A percentile compares a stretch with the other conserved stretches of the same genome.
Evolutionary conservation across 2,888 invertebrate genomes (phyloP).

Genomic region (Phyto melanocephala): DNA sequence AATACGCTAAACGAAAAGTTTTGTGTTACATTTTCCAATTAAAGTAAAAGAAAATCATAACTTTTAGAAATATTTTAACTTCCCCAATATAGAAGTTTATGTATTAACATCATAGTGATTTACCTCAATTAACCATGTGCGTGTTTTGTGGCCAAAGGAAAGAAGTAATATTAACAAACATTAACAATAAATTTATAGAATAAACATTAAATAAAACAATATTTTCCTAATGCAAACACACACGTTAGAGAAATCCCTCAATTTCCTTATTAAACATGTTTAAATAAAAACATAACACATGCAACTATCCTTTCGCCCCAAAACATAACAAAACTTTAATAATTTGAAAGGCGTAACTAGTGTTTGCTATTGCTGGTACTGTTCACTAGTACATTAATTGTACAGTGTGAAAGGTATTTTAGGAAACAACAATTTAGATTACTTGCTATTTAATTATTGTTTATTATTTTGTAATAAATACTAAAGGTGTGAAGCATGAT

Average conservation of each 20-base stretch:
- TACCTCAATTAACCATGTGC: constrained; percentile 58
- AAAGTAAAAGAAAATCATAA: no score
- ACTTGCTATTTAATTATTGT: background rate
- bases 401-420: background rate
- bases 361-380: constrained; percentile 6
- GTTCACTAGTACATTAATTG: background rate
- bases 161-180: constrained; percentile 52
- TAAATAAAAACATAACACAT: background rate
- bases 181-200: constrained; percentile 58
- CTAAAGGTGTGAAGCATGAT: no score
- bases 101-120: constrained; percentile 48
- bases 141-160: constrained; percentile 59
- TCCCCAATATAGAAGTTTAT: background rate
- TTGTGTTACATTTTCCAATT: no score
- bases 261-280: constrained; percentile 34
- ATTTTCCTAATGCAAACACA: constrained; percentile 36
- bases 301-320: constrained; percentile 43
- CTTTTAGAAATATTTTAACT: constrained; percentile 21
- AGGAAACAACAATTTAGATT: no score
- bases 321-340: background rate
- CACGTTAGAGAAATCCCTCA: constrained; percentile 37
- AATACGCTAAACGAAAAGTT: no score
- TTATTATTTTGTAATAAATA: no score
- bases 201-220: constrained; percentile 39
- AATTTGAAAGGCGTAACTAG: constrained; percentile 47